phyloP scores from a whole-genome alignment of 2,113 vertebrate species.

The Manacus vitellinus region DNA sequence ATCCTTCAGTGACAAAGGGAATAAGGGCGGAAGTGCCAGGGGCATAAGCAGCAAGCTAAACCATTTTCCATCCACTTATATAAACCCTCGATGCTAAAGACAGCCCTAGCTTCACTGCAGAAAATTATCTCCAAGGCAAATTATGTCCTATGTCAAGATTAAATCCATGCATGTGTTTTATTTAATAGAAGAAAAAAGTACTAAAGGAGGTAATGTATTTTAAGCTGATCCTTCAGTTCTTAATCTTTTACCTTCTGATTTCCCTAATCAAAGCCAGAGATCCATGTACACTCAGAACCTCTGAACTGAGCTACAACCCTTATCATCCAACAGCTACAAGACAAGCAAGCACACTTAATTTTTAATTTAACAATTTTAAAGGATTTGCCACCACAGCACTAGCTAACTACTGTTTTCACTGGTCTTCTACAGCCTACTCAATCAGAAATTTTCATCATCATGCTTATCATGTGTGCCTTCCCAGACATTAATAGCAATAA shows the following conservation, averaged over 20 bases:
- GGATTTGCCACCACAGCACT: neutral
- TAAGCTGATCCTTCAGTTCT: neutral
- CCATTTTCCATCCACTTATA: neutral
- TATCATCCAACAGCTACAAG: neutral
- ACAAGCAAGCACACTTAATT: neutral
- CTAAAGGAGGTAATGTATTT: neutral
- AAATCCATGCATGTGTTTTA: neutral
- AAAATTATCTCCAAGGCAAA: slow-evolving; percentile 2
- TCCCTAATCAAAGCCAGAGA: neutral
- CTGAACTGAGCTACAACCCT: neutral
- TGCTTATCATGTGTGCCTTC: neutral
- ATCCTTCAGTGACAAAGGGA: neutral
- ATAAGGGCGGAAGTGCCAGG: fast-evolving
- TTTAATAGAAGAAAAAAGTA: neutral
- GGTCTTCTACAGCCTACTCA: neutral
- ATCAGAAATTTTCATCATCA: neutral
- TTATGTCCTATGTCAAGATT: neutral
- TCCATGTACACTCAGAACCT: neutral
- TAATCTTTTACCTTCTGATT: neutral
- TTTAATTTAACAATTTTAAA: neutral
- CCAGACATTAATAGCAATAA: neutral
- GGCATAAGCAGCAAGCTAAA: neutral
- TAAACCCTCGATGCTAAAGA: neutral
- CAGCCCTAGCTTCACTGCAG: neutral
- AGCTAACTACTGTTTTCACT: neutral